phyloP scores from a whole-genome alignment of 2,113 vertebrate genomes.

The Myotis lucifugus region DNA sequence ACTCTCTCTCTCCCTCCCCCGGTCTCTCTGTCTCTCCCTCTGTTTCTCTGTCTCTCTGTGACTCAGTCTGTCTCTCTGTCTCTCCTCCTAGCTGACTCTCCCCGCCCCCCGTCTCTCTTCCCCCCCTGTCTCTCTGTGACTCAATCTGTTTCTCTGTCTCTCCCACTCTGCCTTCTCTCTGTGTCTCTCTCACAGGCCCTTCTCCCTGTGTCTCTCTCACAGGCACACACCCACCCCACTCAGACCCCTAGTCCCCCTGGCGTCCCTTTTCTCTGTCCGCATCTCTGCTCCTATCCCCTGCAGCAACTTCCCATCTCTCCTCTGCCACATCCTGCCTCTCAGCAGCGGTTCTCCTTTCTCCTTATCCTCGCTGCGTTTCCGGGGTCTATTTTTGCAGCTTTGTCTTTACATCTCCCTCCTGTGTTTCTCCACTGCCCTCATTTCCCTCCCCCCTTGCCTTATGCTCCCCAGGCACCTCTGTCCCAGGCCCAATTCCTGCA shows the following conservation, averaged over 20 bases:
- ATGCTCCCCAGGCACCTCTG: neutral
- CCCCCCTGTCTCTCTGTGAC: neutral
- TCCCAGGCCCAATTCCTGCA: neutral
- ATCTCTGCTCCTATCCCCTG: accelerated
- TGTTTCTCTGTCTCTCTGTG: neutral
- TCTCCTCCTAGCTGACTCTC: neutral
- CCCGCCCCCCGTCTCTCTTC: neutral
- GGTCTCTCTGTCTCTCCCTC: neutral
- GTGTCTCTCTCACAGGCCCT: neutral
- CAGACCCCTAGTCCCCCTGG: neutral
- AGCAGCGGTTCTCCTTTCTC: neutral
- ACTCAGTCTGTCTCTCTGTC: neutral
- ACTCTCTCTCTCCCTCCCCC: neutral
- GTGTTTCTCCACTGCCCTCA: neutral
- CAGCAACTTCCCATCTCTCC: neutral
- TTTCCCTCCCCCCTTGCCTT: neutral
- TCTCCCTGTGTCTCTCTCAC: neutral
- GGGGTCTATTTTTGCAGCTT: neutral
- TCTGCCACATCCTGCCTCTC: neutral
- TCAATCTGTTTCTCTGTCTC: neutral
- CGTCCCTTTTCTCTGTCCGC: neutral
- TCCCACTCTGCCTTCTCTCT: neutral
- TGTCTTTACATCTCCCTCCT: neutral
- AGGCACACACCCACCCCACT: neutral
- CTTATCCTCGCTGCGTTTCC: neutral